Evolutionary conservation across 2,888 invertebrate species (phyloP), one percentile per base, ranked within the genome.

Genomic region (Serrognathus titanus): DNA sequence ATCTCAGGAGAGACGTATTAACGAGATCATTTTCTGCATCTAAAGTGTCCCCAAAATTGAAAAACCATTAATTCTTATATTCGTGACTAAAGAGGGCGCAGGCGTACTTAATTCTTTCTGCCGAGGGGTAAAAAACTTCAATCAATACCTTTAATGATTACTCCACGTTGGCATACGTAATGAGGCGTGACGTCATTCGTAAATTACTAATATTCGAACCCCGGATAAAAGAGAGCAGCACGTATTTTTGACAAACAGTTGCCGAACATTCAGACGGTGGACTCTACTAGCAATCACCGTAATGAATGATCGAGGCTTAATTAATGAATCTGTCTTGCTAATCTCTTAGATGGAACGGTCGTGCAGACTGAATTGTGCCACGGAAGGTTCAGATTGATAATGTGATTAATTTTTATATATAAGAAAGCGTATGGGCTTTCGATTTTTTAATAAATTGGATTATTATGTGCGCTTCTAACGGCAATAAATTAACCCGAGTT

Each of bases 261-360:
- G 37, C 59, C 60, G 61, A 60, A 61, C 55, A 38, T 41, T 41
- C 39, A 12, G 46, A 60, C 52, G 55, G 57, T 43, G 66, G 57
- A 40, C 59, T 55, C 50, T 40, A 66, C 70, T 71, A 70, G 69
- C 76, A 77, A 77, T 78, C 77, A 76, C 72, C 75, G 72, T 77
- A 78, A 78, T 77, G 77, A 78, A 77, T 75, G 77, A 76, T 78
- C 77, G 75, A 70, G 70, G 71, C 76, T 77, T 76, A 78, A 77
- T 78, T 77, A 78, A 78, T 77, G 78, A 78, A 78, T 77, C 77
- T 77, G 78, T 77, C 77, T 77, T 76, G 77, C 77, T 78, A 78
- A 77, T 78, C 78, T 78, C 75, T 75, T 76, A 76, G 77, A 77
- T 76, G 76, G 77, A 77, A 72, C 68, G 71, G 71, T 72, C 73